Conservation (phyloP, 2,113 vertebrate species). For the Podarcis raffonei region DNA sequence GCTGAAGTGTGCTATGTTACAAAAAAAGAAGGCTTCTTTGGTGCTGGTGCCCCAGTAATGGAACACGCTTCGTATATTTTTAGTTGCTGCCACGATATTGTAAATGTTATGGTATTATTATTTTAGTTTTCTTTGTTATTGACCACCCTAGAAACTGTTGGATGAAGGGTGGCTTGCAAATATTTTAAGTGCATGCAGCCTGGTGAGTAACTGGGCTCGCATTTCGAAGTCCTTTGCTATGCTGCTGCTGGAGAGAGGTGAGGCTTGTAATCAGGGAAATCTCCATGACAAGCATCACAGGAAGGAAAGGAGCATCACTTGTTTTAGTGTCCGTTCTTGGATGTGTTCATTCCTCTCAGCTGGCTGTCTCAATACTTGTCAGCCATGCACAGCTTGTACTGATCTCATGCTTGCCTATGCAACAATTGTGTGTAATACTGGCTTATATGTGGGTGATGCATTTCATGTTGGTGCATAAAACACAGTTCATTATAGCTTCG, state of each 20-base stretch:
- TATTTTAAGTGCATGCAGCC: no score
- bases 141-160: no score
- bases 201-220: neutral
- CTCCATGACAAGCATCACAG: neutral
- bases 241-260: neutral
- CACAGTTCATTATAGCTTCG: neutral
- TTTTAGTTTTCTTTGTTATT: no score
- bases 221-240: neutral
- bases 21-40: no score
- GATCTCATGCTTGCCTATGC: neutral
- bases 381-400: neutral
- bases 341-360: neutral
- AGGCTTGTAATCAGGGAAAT: neutral
- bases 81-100: no score
- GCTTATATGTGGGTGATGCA: neutral
- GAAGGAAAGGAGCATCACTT: neutral
- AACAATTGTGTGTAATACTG: neutral
- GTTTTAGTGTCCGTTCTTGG: neutral
- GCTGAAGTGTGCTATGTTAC: no score
- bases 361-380: neutral
- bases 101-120: no score
- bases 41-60: no score
- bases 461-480: neutral
- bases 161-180: no score
- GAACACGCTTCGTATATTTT: no score